Evolutionary conservation across 2,113 vertebrate species (phyloP).

Genomic region (Pitta sordida): DNA sequence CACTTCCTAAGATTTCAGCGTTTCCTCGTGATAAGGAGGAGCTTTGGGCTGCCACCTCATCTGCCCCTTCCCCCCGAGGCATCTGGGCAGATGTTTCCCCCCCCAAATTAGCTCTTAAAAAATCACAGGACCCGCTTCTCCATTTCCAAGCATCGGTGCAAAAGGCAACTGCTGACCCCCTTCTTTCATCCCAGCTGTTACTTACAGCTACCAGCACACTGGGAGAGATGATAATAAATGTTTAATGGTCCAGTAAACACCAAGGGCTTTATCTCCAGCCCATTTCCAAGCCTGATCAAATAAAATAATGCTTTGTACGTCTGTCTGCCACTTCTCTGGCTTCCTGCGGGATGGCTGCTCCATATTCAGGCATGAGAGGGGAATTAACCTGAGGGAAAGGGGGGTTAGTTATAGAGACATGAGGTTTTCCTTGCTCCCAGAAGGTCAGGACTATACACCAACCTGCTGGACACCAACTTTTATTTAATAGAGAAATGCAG

Average conservation of each 20-base stretch:
- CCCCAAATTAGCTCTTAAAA: not conserved
- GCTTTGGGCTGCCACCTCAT: not conserved
- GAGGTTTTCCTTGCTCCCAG: not conserved
- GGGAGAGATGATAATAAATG: conserved; percentile 2
- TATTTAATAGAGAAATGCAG: not conserved
- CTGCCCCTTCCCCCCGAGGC: not conserved
- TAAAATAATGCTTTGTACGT: not conserved
- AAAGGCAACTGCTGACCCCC: not conserved
- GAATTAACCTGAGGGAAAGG: not conserved
- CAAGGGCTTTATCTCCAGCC: conserved; percentile 16
- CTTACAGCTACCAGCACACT: not conserved
- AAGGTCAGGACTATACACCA: not conserved
- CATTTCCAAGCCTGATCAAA: conserved; percentile 24
- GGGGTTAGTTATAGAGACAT: not conserved
- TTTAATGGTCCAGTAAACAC: conserved; percentile 25
- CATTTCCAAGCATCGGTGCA: not conserved
- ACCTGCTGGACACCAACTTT: not conserved
- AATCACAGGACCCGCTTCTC: not conserved
- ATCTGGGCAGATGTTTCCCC: not conserved
- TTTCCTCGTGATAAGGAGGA: not conserved
- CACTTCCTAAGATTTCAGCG: not conserved
- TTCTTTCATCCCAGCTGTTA: not conserved
- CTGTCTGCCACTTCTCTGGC: not conserved
- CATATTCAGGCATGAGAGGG: not conserved
- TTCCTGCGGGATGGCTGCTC: not conserved